Evolutionary conservation across 2,113 vertebrate genomes (phyloP), one percentile per base, ranked within the genome.

Genomic region (Mustela lutreola): DNA sequence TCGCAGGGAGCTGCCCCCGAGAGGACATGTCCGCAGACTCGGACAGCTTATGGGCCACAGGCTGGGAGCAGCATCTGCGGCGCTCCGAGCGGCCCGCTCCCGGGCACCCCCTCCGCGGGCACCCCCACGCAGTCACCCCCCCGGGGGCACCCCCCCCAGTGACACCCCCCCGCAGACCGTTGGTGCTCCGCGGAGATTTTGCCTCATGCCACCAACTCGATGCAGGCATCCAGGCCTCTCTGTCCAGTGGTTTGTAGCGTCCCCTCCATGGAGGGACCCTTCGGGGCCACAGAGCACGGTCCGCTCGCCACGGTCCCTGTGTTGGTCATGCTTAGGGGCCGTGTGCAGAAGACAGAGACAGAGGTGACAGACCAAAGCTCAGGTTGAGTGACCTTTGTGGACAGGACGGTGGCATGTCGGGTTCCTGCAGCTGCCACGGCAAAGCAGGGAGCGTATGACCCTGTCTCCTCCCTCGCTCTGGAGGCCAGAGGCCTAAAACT

Each of bases 11-110:
- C 12, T 14, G 2, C 19, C 5, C 6, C 60, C 3, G 22, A 24
- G 10, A 45, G 60, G 42, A 3, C 0, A 0, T 3, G 24, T 28
- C 24, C 12, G 1, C 3, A 0, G 2, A 9, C 12, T 12, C 14
- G 1, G 31, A 9, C 4, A 5, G 50, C 5, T 50, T n/a, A 4
- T 1, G 1, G 8, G 8, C 39, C 6, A 28, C 0, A 5, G 22
- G 16, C 82, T 18, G 3, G 4, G 36, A 22, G 16, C 28, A 36
- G 19, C 10, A 5, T 7, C 31, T 2, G 4, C 0, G 0, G 15
- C 3, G 21, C 24, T 48, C 5, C 2, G 24, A n/a, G 65, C 16
- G 33, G 53, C 19, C n/a, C 19, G 1, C 11, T 24, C 2, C 2
- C 7, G 5, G 7, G 81, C 33, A 22, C 4, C 8, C 31, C 24